Percentiles rank a stretch among this genome's conserved stretches.
Conservation (phyloP, 2,113 vertebrate species). For the Mirounga angustirostris region DNA sequence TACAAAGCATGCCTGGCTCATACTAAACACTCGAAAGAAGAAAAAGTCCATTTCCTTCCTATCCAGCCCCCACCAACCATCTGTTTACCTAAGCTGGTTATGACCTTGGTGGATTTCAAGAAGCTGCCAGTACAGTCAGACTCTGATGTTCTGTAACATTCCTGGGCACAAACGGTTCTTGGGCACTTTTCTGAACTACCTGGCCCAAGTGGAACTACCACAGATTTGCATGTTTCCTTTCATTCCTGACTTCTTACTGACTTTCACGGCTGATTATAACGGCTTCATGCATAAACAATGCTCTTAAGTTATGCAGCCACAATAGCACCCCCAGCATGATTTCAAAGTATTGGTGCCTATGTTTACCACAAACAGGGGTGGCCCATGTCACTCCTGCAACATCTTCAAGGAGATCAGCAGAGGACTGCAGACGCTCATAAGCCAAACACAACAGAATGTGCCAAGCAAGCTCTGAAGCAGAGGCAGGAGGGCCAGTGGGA, state of each 20-base stretch:
- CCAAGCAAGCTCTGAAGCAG: neutral
- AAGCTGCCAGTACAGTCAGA: neutral
- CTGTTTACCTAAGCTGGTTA: neutral
- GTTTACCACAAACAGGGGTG: neutral
- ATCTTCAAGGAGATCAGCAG: conserved; percentile 1
- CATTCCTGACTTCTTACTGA: neutral
- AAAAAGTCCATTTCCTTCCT: neutral
- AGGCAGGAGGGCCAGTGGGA: neutral
- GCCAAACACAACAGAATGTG: neutral
- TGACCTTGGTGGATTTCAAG: neutral
- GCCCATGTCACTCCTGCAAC: neutral
- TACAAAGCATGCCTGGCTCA: neutral
- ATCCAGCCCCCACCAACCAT: neutral
- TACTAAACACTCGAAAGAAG: neutral
- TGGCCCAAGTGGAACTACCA: neutral
- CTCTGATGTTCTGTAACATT: neutral
- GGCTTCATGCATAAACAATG: neutral
- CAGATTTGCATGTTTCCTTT: neutral
- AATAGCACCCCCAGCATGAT: neutral
- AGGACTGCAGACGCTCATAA: conserved; percentile 40
- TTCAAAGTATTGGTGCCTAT: neutral
- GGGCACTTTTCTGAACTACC: neutral
- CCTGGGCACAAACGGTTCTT: neutral
- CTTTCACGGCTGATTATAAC: neutral
- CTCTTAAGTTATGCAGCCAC: neutral